Base-by-base conservation (phyloP, 2,888 invertebrate genomes). In the Agriopis aurantiaria region DNA sequence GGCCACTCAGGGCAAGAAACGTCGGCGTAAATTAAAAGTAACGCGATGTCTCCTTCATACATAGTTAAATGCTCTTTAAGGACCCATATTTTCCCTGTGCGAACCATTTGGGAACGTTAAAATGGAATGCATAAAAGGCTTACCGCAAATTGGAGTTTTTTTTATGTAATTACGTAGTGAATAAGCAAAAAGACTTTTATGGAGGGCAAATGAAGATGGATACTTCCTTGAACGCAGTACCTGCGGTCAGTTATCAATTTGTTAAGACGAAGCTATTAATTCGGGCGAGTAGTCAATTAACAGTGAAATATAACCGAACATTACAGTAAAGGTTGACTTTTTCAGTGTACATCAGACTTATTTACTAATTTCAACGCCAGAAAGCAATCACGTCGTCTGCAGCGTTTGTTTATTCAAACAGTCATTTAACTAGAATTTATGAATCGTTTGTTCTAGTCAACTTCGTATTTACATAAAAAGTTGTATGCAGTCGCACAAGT, bases 1-100 rank as follows among this genome's bases (percentile, higher is more conserved):
- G 88, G 83, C 85, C 87, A 87, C 90, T 87, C 83, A 83, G 86
- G 87, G 85, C 78, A 86, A 82, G 85, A 86, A 86, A 88, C 80
- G 90, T 85, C 87, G 81, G 81, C 82, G 87, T 90, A 92, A 93
- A 92, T 93, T 91, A 92, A 91, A 91, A 92, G 88, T 91, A 90
- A 92, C 88, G 89, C 86, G 84, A 81, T 89, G 89, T 92, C 91
- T 91, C 85, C 90, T 90, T 90, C 91, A 91, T 92, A 91, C 91
- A 92, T 91, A 92, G 88, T 90, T 92, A 92, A 92, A 92, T 88
- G 85, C 87, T 92, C 85, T 91, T 91, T 89, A 91, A 90, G 89
- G 85, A 80, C 78, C 87, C 88, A 89, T 91, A 91, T 91, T 92
- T 91, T 86, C 88, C 83, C 87, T 85, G 84, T 87, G 82, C 82